These are phyloP conservation scores for Heterodera filipjevi DNA, from an alignment of 2,888 invertebrate genomes.

Conservation along the genomic window DNA sequence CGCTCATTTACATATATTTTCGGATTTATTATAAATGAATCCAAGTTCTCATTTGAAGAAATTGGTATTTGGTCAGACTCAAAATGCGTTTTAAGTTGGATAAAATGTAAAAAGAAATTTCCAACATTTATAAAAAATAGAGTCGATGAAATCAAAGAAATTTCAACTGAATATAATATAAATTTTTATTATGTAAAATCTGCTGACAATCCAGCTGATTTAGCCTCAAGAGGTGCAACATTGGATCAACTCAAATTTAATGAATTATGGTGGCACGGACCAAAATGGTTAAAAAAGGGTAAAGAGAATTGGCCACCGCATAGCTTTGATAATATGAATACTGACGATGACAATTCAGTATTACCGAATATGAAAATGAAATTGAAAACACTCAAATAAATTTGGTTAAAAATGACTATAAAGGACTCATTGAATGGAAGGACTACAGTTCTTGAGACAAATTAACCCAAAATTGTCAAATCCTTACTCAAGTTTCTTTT, in stretches of 20 bases:
- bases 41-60: background rate
- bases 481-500: background rate
- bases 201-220: background rate
- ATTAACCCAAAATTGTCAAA: background rate
- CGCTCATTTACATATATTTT: background rate
- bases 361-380: background rate
- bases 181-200: background rate
- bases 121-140: slow-evolving; percentile 4
- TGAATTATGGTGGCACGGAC: background rate
- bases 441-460: background rate
- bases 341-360: background rate
- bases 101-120: background rate
- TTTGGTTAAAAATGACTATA: no score
- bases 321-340: background rate
- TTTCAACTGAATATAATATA: background rate
- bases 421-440: background rate
- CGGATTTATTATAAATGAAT: slow-evolving; percentile 7
- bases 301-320: background rate
- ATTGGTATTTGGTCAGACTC: background rate
- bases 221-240: background rate
- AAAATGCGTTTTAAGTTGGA: background rate
- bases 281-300: background rate
- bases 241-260: background rate
- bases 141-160: background rate
- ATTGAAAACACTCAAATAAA: no score